phyloP scores from a whole-genome alignment of 2,888 invertebrate genomes.

The Ametastegia equiseti region DNA sequence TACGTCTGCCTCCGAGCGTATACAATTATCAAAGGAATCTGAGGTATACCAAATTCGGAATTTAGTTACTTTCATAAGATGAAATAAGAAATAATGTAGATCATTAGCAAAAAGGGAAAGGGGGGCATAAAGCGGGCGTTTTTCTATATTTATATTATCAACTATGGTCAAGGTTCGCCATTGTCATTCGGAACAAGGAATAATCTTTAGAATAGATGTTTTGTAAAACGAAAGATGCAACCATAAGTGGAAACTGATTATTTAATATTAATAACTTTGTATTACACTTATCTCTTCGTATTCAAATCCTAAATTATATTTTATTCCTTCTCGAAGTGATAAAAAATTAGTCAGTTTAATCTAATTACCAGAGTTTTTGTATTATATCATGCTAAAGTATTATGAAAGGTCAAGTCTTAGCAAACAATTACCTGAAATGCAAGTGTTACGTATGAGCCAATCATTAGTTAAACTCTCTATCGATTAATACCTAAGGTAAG shows the following conservation, averaged over 20 bases:
- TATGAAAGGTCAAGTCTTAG: neutral
- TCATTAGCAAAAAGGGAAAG: neutral
- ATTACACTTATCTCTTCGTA: neutral
- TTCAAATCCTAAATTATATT: neutral
- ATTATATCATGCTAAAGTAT: neutral
- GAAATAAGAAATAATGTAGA: too few relatives aligned
- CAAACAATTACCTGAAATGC: neutral
- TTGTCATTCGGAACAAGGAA: neutral
- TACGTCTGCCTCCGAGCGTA: constrained; percentile 42
- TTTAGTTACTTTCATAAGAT: neutral
- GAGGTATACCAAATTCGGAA: neutral
- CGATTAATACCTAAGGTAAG: too few relatives aligned
- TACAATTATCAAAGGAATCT: constrained; percentile 5
- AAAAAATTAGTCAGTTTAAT: too few relatives aligned
- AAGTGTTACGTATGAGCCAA: too few relatives aligned
- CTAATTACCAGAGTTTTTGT: neutral
- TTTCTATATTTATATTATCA: neutral
- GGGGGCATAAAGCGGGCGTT: neutral
- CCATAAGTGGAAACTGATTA: neutral
- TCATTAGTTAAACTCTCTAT: too few relatives aligned
- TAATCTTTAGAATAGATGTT: neutral
- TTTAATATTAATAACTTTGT: neutral
- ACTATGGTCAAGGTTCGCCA: neutral
- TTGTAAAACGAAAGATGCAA: neutral
- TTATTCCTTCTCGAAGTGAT: neutral